These are phyloP conservation scores for Acanthacorydalis orientalis DNA, from an alignment of 2,888 invertebrate species.

Conservation along the genomic window DNA sequence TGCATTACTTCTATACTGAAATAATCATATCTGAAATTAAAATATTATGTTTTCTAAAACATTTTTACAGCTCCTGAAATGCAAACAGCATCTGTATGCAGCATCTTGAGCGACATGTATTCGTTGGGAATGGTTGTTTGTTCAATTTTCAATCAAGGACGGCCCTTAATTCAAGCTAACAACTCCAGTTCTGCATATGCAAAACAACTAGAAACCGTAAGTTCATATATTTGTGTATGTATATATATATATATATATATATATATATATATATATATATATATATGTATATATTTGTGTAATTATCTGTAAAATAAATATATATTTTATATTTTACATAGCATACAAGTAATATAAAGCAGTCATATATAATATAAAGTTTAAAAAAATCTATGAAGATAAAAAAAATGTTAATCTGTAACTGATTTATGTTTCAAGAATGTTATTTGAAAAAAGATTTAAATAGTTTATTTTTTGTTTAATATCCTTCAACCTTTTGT, in stretches of 20 bases:
- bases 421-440: no score
- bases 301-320: neutral
- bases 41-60: no score
- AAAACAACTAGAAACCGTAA: constrained; percentile 83
- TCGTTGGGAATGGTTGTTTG: constrained; percentile 89
- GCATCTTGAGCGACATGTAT: constrained; percentile 89
- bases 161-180: constrained; percentile 75
- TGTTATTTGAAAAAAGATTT: no score
- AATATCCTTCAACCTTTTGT: no score
- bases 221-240: constrained; percentile 17
- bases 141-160: constrained; percentile 81
- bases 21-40: no score
- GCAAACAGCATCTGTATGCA: constrained; percentile 65
- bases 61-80: constrained; percentile 75
- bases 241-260: constrained; percentile 1
- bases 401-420: no score
- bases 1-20: no score
- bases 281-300: no score
- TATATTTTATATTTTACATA: no score
- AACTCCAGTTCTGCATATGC: constrained; percentile 77
- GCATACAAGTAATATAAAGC: no score
- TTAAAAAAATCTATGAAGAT: neutral
- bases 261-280: no score
- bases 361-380: neutral
- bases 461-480: no score